phyloP scores from a whole-genome alignment of 2,113 vertebrate species.

The Melanostigma gelatinosum region DNA sequence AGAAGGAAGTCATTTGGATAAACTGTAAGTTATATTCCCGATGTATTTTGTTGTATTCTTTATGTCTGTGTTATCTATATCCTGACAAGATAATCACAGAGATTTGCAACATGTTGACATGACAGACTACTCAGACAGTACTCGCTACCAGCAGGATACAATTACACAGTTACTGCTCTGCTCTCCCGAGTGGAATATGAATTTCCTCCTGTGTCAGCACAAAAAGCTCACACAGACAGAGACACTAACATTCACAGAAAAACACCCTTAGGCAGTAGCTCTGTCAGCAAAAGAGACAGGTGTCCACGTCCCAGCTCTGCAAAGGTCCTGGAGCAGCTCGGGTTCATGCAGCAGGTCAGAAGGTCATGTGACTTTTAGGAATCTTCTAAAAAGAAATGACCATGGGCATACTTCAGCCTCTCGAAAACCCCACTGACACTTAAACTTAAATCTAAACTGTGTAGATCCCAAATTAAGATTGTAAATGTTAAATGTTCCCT shows the following conservation, averaged over 20 bases:
- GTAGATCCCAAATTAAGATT: no score
- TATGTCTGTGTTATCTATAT: slow-evolving; percentile 16
- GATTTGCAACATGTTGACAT: slow-evolving; percentile 59
- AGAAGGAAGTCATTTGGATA: not conserved
- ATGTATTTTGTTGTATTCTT: slow-evolving; percentile 13
- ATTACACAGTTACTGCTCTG: slow-evolving; percentile 44
- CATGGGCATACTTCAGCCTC: not conserved
- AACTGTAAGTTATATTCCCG: slow-evolving; percentile 9
- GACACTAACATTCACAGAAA: not conserved
- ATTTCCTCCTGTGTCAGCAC: slow-evolving; percentile 58
- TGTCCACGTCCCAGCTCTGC: slow-evolving; percentile 21
- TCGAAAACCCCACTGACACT: not conserved
- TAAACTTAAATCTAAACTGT: no score
- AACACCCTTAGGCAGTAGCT: slow-evolving; percentile 22
- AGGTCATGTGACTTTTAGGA: not conserved
- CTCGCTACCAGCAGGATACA: slow-evolving; percentile 47
- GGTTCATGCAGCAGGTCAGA: slow-evolving; percentile 37
- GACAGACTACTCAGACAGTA: slow-evolving; percentile 58
- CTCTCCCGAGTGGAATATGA: slow-evolving; percentile 43
- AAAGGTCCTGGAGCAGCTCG: slow-evolving; percentile 2
- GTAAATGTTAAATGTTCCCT: not conserved
- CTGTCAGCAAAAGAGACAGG: slow-evolving; percentile 54
- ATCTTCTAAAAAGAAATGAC: not conserved
- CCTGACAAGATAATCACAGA: slow-evolving; percentile 52
- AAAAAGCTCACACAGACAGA: slow-evolving; percentile 30